Evolutionary conservation across 2,113 vertebrate genomes (phyloP), one percentile per base, ranked within the genome.

Genomic region (Rhinopomastus cyanomelas): DNA sequence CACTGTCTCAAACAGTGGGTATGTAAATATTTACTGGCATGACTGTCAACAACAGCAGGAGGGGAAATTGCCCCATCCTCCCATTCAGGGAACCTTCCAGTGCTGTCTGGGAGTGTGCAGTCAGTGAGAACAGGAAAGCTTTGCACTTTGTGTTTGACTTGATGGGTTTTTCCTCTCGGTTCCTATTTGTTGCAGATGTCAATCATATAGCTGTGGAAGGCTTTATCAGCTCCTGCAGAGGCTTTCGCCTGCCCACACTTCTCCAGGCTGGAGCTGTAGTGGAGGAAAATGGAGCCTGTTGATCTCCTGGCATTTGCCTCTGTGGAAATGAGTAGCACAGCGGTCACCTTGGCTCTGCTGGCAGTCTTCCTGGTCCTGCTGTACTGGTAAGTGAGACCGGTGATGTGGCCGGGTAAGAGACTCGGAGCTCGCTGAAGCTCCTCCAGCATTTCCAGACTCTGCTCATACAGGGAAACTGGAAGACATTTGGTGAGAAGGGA

Each of bases 351-450:
- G 89, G 90, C 97, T 69, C 95, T 99, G 87, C 80, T 97, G 11
- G 42, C 80, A 1, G 61, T 98, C 68, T 97, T 98, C 81, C 32
- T 98, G 52, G 94, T 93, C 72, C 97, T 99, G 79, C 97, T 99
- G 18, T 98, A 96, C 78, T 98, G 98, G 98, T 99, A 95, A 98
- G 98, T 97, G 55, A 42, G 46, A 75, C 20, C 0, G 0, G 29
- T 62, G 51, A 46, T 23, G 25, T 3, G 48, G 67, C 72, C 39
- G 22, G 12, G 3, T 36, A 32, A 46, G 53, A n/a, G 42, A 39
- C 25, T 79, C 27, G 71, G 67, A 81, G 23, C 36, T 57, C 89
- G 37, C 73, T 48, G 46, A 84, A 85, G 55, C 21, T 46, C 39
- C 7, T 2, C 17, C 26, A 68, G 8, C 29, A 44, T 59, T 55